Conservation (phyloP, 2,113 vertebrate genomes). For the Pampusana beccarii region DNA sequence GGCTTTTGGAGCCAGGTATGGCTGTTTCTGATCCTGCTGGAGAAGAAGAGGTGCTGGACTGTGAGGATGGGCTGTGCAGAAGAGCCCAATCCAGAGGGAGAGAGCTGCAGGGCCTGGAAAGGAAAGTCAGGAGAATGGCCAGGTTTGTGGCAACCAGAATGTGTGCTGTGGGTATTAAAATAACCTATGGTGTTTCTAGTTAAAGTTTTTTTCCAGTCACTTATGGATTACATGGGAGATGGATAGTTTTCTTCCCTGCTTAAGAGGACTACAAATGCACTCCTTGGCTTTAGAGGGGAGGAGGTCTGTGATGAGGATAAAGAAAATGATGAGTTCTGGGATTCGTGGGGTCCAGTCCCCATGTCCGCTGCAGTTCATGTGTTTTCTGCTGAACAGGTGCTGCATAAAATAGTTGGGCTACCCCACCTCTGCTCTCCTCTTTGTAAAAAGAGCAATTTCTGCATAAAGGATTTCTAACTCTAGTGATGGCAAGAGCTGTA, state of each 20-base stretch:
- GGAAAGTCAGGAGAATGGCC: neutral
- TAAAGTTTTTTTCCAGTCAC: neutral
- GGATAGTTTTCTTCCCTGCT: neutral
- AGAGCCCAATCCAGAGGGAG: neutral
- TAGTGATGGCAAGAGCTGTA: neutral
- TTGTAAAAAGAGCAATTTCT: neutral
- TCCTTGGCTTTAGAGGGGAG: neutral
- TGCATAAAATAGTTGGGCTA: neutral
- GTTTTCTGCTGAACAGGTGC: neutral
- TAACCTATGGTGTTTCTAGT: neutral
- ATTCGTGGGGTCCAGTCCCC: neutral
- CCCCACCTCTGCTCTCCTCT: neutral
- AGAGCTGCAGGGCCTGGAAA: neutral
- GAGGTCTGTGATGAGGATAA: neutral
- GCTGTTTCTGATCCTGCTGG: neutral
- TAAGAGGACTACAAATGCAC: neutral
- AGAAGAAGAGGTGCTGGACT: neutral
- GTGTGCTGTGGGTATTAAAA: neutral
- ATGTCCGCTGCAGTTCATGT: rapidly evolving
- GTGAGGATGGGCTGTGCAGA: neutral
- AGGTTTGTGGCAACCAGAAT: neutral
- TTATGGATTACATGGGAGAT: neutral
- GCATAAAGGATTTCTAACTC: neutral
- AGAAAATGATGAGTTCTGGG: neutral
- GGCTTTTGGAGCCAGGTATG: neutral